Evolutionary conservation across 2,888 invertebrate genomes (phyloP), one percentile per base, ranked within the genome.

Genomic region (Hydropsyche betteni): DNA sequence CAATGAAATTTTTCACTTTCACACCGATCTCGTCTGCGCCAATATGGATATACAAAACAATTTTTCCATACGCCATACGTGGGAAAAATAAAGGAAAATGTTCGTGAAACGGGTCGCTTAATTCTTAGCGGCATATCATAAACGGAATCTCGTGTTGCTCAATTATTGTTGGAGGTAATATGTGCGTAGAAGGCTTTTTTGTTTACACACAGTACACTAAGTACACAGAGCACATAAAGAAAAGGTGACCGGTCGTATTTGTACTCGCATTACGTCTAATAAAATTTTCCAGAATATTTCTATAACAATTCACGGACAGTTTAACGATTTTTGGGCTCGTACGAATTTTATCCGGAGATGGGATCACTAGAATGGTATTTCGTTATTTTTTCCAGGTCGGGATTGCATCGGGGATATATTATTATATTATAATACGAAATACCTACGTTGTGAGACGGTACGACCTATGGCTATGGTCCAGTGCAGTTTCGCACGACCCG

Each of bases 121-220:
- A 64, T 64, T 64, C 64, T 36, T 34, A 33, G 64, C 64, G 64
- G 64, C 64, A 64, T 64, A 64, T 64, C 64, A 64, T 64, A 64
- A 64, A 64, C 64, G 64, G 64, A 64, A 64, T 64, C 64, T 64
- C 34, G 64, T 64, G 64, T 64, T 64, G 24, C 64, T 36, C 64
- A 64, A 64, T 64, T 44, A 44, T 44, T 64, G 64, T 64, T 64
- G 64, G 64, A 36, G 12, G 44, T 44, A 55, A 55, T 64, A 34
- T 64, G 36, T 64, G 34, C 36, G 12, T 44, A 36, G 64, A 33
- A 64, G 36, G 36, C 64, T 64, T 64, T 44, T 36, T 36, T n/a
- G 64, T 64, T 64, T 64, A 34, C 64, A 34, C 36, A n/a, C 8
- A 64, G 64, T 64, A 64, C 64, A 16, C 64, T 64, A 64, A 34